These are phyloP conservation scores for Octomys mimax DNA, from an alignment of 2,797 vertebrate species.

Conservation along the genomic window DNA sequence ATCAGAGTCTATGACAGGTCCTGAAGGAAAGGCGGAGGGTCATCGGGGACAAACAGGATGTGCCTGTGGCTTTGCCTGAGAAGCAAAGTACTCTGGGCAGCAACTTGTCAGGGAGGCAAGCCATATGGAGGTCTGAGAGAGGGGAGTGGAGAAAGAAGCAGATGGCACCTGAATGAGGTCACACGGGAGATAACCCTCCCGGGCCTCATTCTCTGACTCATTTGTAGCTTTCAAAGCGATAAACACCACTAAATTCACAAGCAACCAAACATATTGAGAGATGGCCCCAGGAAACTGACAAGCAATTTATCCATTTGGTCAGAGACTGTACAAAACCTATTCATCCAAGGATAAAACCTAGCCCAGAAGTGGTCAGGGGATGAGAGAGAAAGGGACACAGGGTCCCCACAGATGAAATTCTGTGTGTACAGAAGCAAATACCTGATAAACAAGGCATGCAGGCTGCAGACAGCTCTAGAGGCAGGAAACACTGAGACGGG, in stretches of 20 bases:
- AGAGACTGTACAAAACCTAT: background rate
- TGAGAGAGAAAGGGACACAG: background rate
- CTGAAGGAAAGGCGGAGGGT: background rate
- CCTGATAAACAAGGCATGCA: background rate
- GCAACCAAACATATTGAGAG: background rate
- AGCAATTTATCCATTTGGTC: background rate
- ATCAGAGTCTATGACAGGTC: background rate
- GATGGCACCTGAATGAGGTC: background rate
- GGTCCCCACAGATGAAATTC: background rate
- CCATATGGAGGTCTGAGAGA: background rate
- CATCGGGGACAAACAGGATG: background rate
- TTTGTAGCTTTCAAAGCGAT: background rate
- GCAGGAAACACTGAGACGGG: background rate
- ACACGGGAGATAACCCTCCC: background rate
- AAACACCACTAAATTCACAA: constrained; percentile 18
- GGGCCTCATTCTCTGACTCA: constrained; percentile 24
- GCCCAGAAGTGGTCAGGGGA: background rate
- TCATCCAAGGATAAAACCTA: background rate
- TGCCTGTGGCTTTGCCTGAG: background rate
- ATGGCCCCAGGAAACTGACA: background rate
- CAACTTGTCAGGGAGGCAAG: background rate
- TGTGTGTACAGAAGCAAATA: background rate
- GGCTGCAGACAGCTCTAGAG: background rate
- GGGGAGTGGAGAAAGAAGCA: background rate
- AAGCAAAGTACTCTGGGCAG: background rate